A percentile compares a stretch with the other conserved stretches of the same genome.
phyloP scores from a whole-genome alignment of 2,113 vertebrate genomes.

The Tichodroma muraria region DNA sequence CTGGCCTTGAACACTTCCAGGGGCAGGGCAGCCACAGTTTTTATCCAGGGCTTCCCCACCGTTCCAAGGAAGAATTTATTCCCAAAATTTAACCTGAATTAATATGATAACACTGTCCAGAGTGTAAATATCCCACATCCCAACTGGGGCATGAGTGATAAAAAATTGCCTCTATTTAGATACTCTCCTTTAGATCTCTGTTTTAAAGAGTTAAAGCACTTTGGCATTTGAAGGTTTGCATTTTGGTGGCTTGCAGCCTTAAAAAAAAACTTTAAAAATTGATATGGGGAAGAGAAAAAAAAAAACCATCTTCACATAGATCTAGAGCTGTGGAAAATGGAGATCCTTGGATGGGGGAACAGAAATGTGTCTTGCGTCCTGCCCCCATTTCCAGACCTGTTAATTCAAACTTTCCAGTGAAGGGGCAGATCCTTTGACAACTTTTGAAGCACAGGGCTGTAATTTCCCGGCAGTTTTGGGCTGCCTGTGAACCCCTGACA shows the following conservation, averaged over 20 bases:
- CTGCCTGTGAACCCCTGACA: background rate
- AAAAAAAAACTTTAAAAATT: too few relatives aligned
- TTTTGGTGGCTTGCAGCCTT: background rate
- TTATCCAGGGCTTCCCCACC: background rate
- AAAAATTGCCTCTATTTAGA: background rate
- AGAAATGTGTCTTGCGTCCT: background rate
- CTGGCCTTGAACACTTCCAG: background rate
- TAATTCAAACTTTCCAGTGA: background rate
- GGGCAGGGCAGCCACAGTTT: background rate
- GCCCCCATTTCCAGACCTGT: background rate
- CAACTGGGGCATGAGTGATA: background rate
- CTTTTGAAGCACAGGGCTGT: background rate
- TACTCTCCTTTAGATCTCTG: background rate
- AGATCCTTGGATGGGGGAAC: background rate
- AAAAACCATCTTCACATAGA: background rate
- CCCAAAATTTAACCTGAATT: background rate
- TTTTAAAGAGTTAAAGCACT: background rate
- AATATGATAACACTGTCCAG: background rate
- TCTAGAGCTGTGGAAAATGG: background rate
- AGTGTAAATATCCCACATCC: accelerated
- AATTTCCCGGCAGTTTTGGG: background rate
- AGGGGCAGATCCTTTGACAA: background rate
- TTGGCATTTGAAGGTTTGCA: background rate
- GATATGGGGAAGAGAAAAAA: accelerated
- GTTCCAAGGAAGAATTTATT: background rate